Conservation (phyloP, 2,797 vertebrate species). For the Acrocephalus scirpaceus region DNA sequence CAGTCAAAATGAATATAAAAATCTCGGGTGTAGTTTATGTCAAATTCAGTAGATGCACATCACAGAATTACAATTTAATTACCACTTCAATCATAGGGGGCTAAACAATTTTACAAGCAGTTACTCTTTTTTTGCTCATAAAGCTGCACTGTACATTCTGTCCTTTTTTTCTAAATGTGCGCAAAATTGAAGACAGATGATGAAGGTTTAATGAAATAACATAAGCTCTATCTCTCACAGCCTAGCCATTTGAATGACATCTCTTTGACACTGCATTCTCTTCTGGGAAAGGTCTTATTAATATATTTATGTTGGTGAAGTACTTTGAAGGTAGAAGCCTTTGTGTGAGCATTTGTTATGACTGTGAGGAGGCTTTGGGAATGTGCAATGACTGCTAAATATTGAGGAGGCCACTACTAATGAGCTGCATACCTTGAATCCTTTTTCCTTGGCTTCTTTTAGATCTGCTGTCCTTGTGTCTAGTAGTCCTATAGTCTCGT, state of each 20-base stretch:
- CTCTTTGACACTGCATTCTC: conserved; percentile 11
- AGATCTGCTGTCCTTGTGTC: not conserved
- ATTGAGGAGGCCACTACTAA: not conserved
- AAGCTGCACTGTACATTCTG: not conserved
- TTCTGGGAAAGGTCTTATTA: conserved; percentile 9
- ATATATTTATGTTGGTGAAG: conserved; percentile 17
- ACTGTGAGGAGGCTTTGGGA: not conserved
- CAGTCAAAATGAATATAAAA: not conserved
- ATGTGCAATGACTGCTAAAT: not conserved
- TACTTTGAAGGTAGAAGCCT: conserved; percentile 3
- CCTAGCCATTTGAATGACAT: conserved; percentile 25
- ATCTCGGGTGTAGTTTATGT: not conserved
- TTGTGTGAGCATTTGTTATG: conserved; percentile 25
- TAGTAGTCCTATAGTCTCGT: conserved; percentile 19
- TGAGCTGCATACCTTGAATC: not conserved
- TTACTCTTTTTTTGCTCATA: conserved; percentile 9
- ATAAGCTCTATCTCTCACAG: conserved; percentile 2
- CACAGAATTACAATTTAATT: conserved; percentile 35
- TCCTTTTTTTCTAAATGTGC: not conserved
- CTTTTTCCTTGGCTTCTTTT: not conserved
- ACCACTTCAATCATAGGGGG: not conserved
- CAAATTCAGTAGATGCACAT: not conserved
- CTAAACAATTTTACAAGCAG: not conserved
- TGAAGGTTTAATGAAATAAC: conserved; percentile 35
- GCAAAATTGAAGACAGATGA: not conserved